Evolutionary conservation across 2,888 invertebrate genomes (phyloP).

Genomic region (Biston stratarius): DNA sequence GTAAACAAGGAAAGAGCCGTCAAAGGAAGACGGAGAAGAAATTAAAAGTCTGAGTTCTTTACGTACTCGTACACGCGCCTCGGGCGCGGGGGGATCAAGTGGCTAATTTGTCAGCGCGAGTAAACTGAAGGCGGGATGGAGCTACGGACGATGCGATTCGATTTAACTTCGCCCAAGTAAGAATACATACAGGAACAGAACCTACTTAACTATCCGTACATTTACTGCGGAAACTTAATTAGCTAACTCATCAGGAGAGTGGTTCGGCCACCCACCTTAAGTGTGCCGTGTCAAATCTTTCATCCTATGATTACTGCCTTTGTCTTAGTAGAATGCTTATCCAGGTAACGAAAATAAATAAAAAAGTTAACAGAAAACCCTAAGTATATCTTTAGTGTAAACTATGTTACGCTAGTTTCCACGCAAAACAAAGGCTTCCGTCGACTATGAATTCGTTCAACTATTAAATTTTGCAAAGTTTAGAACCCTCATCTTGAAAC

Average conservation of each 20-base stretch:
- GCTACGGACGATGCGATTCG: conserved; percentile 79
- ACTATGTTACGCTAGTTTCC: conserved; percentile 15
- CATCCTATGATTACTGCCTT: conserved; percentile 40
- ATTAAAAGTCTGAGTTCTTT: conserved; percentile 67
- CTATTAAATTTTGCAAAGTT: conserved; percentile 42
- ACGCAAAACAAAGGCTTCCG: conserved; percentile 28
- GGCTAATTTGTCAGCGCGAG: conserved; percentile 81
- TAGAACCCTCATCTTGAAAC: conserved; percentile 57
- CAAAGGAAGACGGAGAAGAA: conserved; percentile 59
- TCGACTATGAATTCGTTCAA: conserved; percentile 36
- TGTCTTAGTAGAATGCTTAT: neutral
- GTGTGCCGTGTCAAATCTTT: conserved; percentile 46
- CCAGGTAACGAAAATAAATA: neutral
- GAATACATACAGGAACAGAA: conserved; percentile 72
- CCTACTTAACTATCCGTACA: conserved; percentile 76
- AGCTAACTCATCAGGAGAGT: conserved; percentile 71
- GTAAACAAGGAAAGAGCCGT: conserved; percentile 60
- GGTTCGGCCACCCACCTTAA: conserved; percentile 44
- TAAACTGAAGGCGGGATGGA: conserved; percentile 67
- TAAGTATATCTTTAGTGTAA: conserved; percentile 6
- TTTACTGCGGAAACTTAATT: conserved; percentile 79
- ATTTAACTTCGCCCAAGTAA: conserved; percentile 76
- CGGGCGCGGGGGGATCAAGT: conserved; percentile 73
- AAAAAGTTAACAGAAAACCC: no score
- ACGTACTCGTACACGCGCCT: conserved; percentile 67